A percentile compares a stretch with the other conserved stretches of the same genome.
phyloP scores from a whole-genome alignment of 2,888 invertebrate genomes.

The Drosophila planitibia region DNA sequence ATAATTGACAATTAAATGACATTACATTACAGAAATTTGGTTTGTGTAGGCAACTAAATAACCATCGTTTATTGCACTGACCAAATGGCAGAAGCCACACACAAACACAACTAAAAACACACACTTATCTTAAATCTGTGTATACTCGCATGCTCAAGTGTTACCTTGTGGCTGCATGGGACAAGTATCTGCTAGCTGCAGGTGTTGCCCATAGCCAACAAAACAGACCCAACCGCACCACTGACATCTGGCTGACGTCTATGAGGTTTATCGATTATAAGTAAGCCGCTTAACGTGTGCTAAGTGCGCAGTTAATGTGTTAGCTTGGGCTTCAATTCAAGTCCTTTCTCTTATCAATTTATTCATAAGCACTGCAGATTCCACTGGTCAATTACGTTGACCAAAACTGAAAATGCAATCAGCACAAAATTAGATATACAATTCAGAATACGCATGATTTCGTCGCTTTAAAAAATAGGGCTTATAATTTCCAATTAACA shows the following conservation, averaged over 20 bases:
- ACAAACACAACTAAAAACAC: constrained; percentile 12
- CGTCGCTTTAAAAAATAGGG: neutral
- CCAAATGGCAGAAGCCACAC: constrained; percentile 34
- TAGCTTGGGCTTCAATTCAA: constrained; percentile 42
- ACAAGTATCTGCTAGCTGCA: constrained; percentile 31
- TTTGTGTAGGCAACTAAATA: constrained; percentile 31
- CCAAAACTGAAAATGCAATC: neutral
- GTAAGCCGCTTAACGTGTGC: constrained; percentile 56
- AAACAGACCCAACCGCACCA: constrained; percentile 11
- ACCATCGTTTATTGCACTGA: constrained; percentile 37
- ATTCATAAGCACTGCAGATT: neutral
- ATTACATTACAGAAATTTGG: constrained; percentile 42
- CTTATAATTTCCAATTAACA: neutral
- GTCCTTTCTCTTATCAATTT: neutral
- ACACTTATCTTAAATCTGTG: constrained; percentile 11
- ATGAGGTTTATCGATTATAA: constrained; percentile 71
- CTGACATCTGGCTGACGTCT: constrained; percentile 39
- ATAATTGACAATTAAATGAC: constrained; percentile 65
- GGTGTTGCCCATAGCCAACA: constrained; percentile 42
- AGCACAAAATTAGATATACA: neutral
- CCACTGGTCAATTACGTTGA: neutral
- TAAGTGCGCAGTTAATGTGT: constrained; percentile 68
- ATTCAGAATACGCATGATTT: neutral
- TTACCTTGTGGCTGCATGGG: constrained; percentile 44
- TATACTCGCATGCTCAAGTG: constrained; percentile 46